A percentile compares a stretch with the other conserved stretches of the same genome.
Evolutionary conservation across 2,888 invertebrate species (phyloP).

Genomic region (Mycalesis mineus): DNA sequence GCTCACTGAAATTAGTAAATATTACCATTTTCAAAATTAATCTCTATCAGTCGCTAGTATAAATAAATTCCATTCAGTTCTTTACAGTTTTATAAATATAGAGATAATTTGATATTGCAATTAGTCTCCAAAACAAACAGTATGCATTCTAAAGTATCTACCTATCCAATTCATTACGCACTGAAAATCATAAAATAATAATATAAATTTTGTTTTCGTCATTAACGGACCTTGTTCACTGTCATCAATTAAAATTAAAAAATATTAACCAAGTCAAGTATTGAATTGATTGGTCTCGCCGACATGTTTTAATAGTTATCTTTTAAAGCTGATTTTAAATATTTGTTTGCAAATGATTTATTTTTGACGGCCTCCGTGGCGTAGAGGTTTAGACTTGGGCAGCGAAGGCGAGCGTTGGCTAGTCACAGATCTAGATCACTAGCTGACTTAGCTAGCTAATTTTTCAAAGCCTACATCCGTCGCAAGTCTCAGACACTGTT

Average conservation of each 20-base stretch:
- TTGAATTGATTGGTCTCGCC: background rate
- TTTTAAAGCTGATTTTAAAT: background rate
- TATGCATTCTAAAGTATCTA: slow-evolving; percentile 1
- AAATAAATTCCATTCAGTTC: no score
- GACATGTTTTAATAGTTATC: background rate
- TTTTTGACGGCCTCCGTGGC: no score
- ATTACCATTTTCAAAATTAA: no score
- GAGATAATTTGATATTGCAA: background rate
- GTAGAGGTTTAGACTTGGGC: no score
- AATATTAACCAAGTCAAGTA: background rate
- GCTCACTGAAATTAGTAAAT: no score
- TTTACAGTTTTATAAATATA: background rate
- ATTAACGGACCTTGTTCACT: slow-evolving; percentile 9
- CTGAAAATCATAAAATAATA: slow-evolving; percentile 12
- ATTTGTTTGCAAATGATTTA: background rate
- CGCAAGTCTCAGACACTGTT: no score
- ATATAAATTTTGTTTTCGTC: slow-evolving; percentile 13
- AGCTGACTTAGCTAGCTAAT: no score
- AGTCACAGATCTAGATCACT: no score
- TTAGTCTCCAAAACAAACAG: background rate
- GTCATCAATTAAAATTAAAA: slow-evolving; percentile 2
- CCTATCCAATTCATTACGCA: slow-evolving; percentile 8
- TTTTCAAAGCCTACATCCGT: no score
- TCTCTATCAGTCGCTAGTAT: no score
- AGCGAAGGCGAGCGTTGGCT: no score